Evolutionary conservation across 2,888 invertebrate genomes (phyloP).

Genomic region (Laothoe populi): DNA sequence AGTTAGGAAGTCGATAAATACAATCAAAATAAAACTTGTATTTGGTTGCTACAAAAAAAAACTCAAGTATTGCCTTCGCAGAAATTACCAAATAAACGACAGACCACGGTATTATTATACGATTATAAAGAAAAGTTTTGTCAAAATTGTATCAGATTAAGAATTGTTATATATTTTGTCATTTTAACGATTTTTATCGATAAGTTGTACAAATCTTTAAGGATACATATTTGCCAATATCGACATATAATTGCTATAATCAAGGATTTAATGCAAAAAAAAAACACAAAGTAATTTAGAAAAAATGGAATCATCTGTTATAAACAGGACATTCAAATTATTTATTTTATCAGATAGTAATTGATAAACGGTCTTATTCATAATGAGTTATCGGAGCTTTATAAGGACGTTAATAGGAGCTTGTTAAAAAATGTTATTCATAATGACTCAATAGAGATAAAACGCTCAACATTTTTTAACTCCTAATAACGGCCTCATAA

Average conservation of each 20-base stretch:
- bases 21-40: constrained; percentile 9
- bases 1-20: neutral
- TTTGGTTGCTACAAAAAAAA: constrained; percentile 1
- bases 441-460: no score
- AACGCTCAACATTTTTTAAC: no score
- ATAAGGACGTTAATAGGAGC: no score
- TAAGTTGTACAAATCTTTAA: neutral
- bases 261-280: no score
- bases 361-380: no score
- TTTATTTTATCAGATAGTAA: no score
- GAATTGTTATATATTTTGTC: neutral
- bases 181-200: constrained; percentile 7
- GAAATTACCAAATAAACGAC: constrained; percentile 7
- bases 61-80: neutral
- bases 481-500: neutral
- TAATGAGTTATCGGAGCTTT: no score
- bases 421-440: no score
- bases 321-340: no score
- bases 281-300: no score
- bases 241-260: neutral
- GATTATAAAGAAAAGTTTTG: no score
- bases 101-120: neutral
- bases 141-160: neutral
- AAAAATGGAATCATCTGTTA: neutral
- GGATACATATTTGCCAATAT: constrained; percentile 8